Evolutionary conservation across 2,113 vertebrate species (phyloP).

Genomic region (Tetrao urogallus): DNA sequence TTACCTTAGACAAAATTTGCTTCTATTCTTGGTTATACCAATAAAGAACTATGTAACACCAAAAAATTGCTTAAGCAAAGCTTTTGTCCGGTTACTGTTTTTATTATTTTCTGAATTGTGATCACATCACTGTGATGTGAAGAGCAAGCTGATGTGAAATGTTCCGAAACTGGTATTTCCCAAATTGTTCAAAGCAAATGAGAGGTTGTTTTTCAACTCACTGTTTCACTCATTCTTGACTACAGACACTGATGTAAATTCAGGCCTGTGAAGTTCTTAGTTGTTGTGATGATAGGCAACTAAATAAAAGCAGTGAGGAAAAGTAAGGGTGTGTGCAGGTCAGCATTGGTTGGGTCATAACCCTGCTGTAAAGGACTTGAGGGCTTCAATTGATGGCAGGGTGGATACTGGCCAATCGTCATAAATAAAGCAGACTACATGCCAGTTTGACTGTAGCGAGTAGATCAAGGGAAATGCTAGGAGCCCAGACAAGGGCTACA

Average conservation of each 20-base stretch:
- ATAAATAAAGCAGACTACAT: not conserved
- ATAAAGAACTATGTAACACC: not conserved
- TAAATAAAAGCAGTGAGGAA: not conserved
- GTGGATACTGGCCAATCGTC: not conserved
- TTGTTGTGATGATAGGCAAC: not conserved
- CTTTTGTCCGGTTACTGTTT: not conserved
- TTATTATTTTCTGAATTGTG: not conserved
- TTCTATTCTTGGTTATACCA: not conserved
- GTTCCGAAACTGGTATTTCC: not conserved
- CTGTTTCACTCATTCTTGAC: not conserved
- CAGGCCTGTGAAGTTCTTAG: not conserved
- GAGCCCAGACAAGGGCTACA: not conserved
- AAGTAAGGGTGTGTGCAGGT: not conserved
- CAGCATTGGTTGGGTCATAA: not conserved
- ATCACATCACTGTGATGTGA: not conserved
- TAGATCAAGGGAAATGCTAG: not conserved
- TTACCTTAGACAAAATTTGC: not conserved
- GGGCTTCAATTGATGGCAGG: not conserved
- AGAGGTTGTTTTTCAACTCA: not conserved
- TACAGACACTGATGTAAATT: not conserved
- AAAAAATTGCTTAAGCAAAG: not conserved
- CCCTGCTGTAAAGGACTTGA: not conserved
- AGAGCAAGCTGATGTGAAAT: not conserved
- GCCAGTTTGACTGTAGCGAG: not conserved
- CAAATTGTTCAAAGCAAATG: not conserved